Evolutionary conservation across 2,888 invertebrate genomes (phyloP), one percentile per base, ranked within the genome.

Genomic region (Oscheius sp.): DNA sequence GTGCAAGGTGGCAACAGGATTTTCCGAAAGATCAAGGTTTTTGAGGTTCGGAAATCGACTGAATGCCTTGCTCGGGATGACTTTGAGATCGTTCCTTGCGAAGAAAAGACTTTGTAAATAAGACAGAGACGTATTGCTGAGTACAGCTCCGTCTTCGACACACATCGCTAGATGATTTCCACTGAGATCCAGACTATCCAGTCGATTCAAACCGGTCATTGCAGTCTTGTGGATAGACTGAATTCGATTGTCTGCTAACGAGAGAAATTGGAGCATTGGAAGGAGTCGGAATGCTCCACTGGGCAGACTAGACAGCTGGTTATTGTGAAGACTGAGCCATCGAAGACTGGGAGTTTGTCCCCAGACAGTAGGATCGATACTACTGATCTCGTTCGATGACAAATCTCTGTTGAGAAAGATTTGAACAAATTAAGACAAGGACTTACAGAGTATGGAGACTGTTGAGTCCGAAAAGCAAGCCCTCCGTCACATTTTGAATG

Each of bases 101-200:
- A 70, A 70, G 51, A 58, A 59, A 7, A 70, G 70, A 58, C 47
- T 79, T 58, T 76, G 65, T 7, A 85, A 72, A 50, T 76, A 81
- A 9, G 82, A 81, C 76, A 85, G 74, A 4, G 82, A 82, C 1
- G 83, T 83, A 70, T 85, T 82, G 68, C 81, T 83, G 9, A 85
- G 76, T 9, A 84, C 80, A 2, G 84, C 79, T 53, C 81, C 83
- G 55, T 85, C 85, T 75, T 85, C 85, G 5, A 84, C 80, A 70
- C 85, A 85, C 53, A 85, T 79, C 10, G 85, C 85, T 58, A 85
- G 57, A 7, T 78, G 76, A 66, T 85, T 85, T 9, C 81, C 80
- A 7, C 82, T 82, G 9, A 85, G 74, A 73, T 85, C 85, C 37
- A 79, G 72, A 63, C 60, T 77, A 59, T 81, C 74, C 58, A 83